Evolutionary conservation across 1,140 invertebrate species (phyloP), one percentile per base, ranked within the genome.

Genomic region (Pseudomyrmex dendroicus): DNA sequence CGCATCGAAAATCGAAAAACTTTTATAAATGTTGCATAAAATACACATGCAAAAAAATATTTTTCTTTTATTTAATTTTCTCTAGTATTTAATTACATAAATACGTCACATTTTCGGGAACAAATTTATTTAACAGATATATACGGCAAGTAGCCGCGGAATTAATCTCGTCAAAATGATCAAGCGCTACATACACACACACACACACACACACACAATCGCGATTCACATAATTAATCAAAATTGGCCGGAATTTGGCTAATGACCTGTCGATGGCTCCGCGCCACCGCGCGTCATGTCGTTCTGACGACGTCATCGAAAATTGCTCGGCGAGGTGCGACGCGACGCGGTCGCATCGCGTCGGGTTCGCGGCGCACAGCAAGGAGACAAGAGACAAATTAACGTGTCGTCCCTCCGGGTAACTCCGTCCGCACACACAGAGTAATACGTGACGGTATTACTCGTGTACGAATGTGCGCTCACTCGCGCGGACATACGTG

Each of bases 361-460:
- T 52, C 48, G 48, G 20, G 46, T 12, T 17, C 59, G 35, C 22
- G 48, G 35, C 77, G 54, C 52, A 52, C 61, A 48, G 82, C 82
- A 64, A 68, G 84, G 63, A 56, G 82, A 78, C 70, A 82, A 62
- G 61, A 77, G 72, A 73, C 50, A 77, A 85, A 87, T 87, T 87
- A 88, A 85, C 59, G 74, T 48, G 63, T 20, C 73, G 46, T 59
- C 22, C 72, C 72, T 46, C 25, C 44, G 61, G 63, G 46, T 52
- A 61, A 61, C 76, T 80, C 54, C 54, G 73, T 59, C 12, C 46
- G 82, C 66, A 83, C 76, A 70, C 54, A 80, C 35, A 66, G 35
- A 35, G 62, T 83, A 76, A 83, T 76, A 66, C 83, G 83, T 73
- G 76, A 86, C 20, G 78, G 48, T 56, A 61, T 54, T 77, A 57